Percentiles rank a stretch among this genome's conserved stretches.
phyloP scores from a whole-genome alignment of 2,113 vertebrate species.

The Ancistrus triradiatus region DNA sequence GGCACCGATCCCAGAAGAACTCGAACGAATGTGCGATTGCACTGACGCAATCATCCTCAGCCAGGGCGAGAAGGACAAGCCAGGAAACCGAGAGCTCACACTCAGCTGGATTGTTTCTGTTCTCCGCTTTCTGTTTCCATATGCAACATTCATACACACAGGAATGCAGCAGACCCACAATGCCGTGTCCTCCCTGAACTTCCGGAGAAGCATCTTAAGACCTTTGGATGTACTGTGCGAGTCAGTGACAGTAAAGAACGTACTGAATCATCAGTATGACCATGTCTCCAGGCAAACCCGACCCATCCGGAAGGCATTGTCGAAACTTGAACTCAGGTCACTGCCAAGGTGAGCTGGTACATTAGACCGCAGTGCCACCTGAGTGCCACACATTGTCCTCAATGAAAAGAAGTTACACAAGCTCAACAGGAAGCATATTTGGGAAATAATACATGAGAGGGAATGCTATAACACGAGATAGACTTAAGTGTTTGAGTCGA shows the following conservation, averaged over 20 bases:
- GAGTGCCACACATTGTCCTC: no score
- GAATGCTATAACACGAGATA: no score
- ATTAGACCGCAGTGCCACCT: no score
- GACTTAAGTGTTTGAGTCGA: no score
- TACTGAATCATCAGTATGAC: constrained; percentile 46
- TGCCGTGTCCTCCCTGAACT: neutral
- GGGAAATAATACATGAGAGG: no score
- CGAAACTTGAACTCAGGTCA: no score
- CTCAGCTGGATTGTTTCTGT: constrained; percentile 54
- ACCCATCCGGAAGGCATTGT: constrained; percentile 51
- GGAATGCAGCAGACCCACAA: neutral
- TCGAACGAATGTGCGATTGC: constrained; percentile 2
- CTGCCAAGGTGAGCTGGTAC: no score
- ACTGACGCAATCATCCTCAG: constrained; percentile 55
- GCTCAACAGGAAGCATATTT: no score
- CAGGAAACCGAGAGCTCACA: constrained; percentile 65
- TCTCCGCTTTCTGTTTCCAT: constrained; percentile 54
- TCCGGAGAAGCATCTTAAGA: no score
- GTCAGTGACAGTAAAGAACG: constrained; percentile 37
- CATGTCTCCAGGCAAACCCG: no score
- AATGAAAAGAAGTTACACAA: no score
- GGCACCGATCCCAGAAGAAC: no score
- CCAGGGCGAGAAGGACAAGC: constrained; percentile 57
- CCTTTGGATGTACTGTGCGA: neutral
- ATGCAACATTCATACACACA: constrained; percentile 39